Base-by-base conservation (phyloP, 2,113 vertebrate genomes). In the Dendropsophus ebraccatus region DNA sequence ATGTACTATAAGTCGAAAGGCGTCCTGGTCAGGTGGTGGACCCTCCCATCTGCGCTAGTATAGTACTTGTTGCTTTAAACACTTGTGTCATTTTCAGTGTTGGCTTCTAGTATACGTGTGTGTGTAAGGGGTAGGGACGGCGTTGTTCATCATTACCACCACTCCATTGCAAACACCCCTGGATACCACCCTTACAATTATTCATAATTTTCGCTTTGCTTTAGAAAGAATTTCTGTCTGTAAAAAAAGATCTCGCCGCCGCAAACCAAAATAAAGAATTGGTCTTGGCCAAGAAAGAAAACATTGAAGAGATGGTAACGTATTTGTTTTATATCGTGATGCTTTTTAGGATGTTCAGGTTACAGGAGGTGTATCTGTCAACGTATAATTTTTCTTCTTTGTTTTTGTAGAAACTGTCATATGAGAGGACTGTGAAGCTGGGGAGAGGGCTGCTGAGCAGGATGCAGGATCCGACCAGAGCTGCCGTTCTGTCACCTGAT, bases 391-490 rank as follows among this genome's bases (percentile, higher is more conserved):
- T n/a, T n/a, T 70, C 30, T 10, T 3, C 32, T 47, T 32, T 77
- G 16, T 19, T 76, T 19, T 87, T 89, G 67, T 82, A 90, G 88
- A 75, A 83, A 52, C 47, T 19, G 0, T 81, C 7, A 0, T 45
- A 41, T 50, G 65, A 16, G 37, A 83, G 10, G 12, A 16, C 1
- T 13, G 10, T 45, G 17, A 62, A 86, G 5, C 37, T 82, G 28
- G 74, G 87, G 49, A 60, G 65, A 74, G 30, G 49, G 28, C 58
- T 87, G 49, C 82, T 86, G 41, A 83, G 28, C 13, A 86, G 77
- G 58, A 87, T 50, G 19, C 37, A 11, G 4, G 69, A 69, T 17
- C 30, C 80, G 17, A 2, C 12, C 13, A n/a, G 32, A 47, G 83
- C 85, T 0, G 52, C 50, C 2, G 25, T 0, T 0, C 10, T 88